Evolutionary conservation across 1,140 invertebrate genomes (phyloP).

Genomic region (Apis mellifera): Amel_HAv3.1 CM009941.2:12088501-12089000

Average conservation of each 20-base stretch:
- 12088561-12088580: conserved; percentile 81
- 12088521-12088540: conserved; percentile 72
- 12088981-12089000: not conserved
- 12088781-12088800: conserved; percentile 15
- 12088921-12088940: not conserved
- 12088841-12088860: conserved; percentile 15
- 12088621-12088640: conserved; percentile 70
- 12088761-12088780: conserved; percentile 21
- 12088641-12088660: conserved; percentile 64
- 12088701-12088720: conserved; percentile 32
- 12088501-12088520: conserved; percentile 49
- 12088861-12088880: conserved; percentile 70
- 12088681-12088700: conserved; percentile 43
- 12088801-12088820: conserved; percentile 11
- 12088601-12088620: conserved; percentile 66
- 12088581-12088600: conserved; percentile 70
- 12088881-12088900: conserved; percentile 74
- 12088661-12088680: conserved; percentile 62
- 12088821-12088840: conserved; percentile 8
- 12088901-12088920: conserved; percentile 46
- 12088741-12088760: conserved; percentile 71
- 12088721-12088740: conserved; percentile 33
- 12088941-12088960: conserved; percentile 23
- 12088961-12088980: not conserved
- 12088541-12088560: conserved; percentile 82